Percentiles rank a stretch among this genome's conserved stretches.
These are phyloP conservation scores for Drosophila demipolita DNA, from an alignment of 2,888 invertebrate species.

Conservation along the genomic window DNA sequence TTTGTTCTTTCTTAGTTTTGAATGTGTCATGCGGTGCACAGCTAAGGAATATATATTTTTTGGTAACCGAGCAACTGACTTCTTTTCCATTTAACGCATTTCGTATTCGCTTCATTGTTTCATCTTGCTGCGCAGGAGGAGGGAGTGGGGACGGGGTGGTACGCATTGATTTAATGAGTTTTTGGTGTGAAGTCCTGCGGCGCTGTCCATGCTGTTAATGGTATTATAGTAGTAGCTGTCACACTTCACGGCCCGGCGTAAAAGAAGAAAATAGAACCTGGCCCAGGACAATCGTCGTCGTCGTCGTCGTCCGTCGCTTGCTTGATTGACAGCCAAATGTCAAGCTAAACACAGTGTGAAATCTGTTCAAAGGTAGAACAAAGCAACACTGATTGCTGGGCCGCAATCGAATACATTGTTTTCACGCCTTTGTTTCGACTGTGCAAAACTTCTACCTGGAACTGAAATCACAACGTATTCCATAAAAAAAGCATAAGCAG, in stretches of 20 bases:
- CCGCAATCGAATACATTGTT: conserved; percentile 72
- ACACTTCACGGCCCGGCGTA: conserved; percentile 53
- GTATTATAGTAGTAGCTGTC: conserved; percentile 74
- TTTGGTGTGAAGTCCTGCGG: conserved; percentile 73
- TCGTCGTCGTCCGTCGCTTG: conserved; percentile 1
- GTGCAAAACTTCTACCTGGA: conserved; percentile 50
- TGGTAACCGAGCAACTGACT: conserved; percentile 54
- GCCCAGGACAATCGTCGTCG: neutral
- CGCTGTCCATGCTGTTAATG: conserved; percentile 68
- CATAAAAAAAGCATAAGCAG: conserved; percentile 20
- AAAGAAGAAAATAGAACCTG: conserved; percentile 1
- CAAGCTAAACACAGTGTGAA: conserved; percentile 79
- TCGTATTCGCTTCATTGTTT: conserved; percentile 47
- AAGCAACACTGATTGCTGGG: conserved; percentile 73
- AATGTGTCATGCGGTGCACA: conserved; percentile 64
- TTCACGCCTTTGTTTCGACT: conserved; percentile 70
- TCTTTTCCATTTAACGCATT: conserved; percentile 57
- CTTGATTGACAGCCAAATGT: conserved; percentile 77
- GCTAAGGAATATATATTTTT: conserved; percentile 33
- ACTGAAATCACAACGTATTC: conserved; percentile 29
- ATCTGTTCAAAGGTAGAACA: conserved; percentile 60
- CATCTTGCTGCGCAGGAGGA: conserved; percentile 7
- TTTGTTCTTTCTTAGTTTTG: conserved; percentile 22
- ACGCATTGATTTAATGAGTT: conserved; percentile 74
- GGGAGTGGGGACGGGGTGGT: conserved; percentile 3